Percentiles rank a stretch among this genome's conserved stretches.
Conservation (phyloP, 2,797 vertebrate genomes). For the Cirrhinus mrigala region DNA sequence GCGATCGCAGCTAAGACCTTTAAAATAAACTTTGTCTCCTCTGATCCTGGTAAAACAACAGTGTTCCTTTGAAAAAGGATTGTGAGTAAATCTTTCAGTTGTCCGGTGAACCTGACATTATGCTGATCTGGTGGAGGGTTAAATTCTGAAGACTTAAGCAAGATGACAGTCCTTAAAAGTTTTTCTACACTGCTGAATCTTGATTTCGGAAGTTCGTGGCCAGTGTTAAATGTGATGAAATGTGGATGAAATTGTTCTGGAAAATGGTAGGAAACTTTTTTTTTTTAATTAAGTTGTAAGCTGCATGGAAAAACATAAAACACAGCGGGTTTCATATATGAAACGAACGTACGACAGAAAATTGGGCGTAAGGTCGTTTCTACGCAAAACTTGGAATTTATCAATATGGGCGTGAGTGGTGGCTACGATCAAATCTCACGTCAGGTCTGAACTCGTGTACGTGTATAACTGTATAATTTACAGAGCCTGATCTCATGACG, state of each 20-base stretch:
- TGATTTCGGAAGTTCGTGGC: not conserved
- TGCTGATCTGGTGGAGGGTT: slow-evolving; percentile 18
- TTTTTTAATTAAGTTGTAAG: not conserved
- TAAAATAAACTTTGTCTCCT: not conserved
- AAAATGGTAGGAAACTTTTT: not conserved
- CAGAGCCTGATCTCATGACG: not conserved
- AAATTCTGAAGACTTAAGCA: slow-evolving; percentile 9
- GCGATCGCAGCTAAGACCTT: not conserved
- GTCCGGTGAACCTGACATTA: slow-evolving; percentile 13
- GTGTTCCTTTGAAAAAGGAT: not conserved
- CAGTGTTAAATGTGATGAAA: not conserved
- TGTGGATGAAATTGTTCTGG: not conserved
- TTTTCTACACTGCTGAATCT: not conserved
- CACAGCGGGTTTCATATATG: too few species aligned
- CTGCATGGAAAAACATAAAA: not conserved
- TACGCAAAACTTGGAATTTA: too few species aligned
- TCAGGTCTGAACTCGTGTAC: too few species aligned
- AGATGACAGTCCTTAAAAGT: not conserved
- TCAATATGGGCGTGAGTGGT: too few species aligned
- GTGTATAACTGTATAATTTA: too few species aligned
- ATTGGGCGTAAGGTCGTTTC: too few species aligned
- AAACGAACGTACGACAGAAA: too few species aligned
- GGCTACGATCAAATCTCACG: too few species aligned
- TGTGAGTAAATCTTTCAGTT: slow-evolving; percentile 5
- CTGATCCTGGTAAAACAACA: slow-evolving; percentile 11